A percentile compares a stretch with the other conserved stretches of the same genome.
These are phyloP conservation scores for Clostera curtula DNA, from an alignment of 2,888 invertebrate species.

Conservation along the genomic window DNA sequence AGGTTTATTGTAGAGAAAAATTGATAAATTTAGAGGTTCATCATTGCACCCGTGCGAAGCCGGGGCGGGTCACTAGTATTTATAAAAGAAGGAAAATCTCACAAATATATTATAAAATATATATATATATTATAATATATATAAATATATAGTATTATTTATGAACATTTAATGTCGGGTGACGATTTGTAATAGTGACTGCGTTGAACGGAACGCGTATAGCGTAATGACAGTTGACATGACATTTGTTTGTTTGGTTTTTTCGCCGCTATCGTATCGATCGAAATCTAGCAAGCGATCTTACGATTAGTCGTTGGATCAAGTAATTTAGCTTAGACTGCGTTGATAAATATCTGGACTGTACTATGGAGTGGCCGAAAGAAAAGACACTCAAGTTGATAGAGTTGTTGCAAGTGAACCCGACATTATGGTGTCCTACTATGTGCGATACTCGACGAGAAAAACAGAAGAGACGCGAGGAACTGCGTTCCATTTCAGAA, in stretches of 20 bases:
- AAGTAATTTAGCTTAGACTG: slow-evolving; percentile 29
- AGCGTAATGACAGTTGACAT: too few species aligned
- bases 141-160: too few species aligned
- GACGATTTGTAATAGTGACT: too few species aligned
- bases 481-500: slow-evolving; percentile 53
- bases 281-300: slow-evolving; percentile 32
- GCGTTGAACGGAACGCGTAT: too few species aligned
- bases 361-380: slow-evolving; percentile 65
- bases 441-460: slow-evolving; percentile 56
- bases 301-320: slow-evolving; percentile 40
- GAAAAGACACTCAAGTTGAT: slow-evolving; percentile 64
- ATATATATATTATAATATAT: too few species aligned
- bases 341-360: slow-evolving; percentile 22
- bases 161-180: too few species aligned
- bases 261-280: slow-evolving; percentile 1
- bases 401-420: slow-evolving; percentile 58
- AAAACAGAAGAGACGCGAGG: slow-evolving; percentile 63
- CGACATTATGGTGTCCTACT: slow-evolving; percentile 59
- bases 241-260: not conserved
- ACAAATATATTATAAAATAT: too few species aligned
- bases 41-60: too few species aligned
- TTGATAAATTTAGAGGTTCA: too few species aligned
- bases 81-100: too few species aligned
- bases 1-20: too few species aligned
- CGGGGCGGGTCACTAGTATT: too few species aligned